phyloP scores from a whole-genome alignment of 1,140 invertebrate genomes.

The Matsumurasca onukii region DNA sequence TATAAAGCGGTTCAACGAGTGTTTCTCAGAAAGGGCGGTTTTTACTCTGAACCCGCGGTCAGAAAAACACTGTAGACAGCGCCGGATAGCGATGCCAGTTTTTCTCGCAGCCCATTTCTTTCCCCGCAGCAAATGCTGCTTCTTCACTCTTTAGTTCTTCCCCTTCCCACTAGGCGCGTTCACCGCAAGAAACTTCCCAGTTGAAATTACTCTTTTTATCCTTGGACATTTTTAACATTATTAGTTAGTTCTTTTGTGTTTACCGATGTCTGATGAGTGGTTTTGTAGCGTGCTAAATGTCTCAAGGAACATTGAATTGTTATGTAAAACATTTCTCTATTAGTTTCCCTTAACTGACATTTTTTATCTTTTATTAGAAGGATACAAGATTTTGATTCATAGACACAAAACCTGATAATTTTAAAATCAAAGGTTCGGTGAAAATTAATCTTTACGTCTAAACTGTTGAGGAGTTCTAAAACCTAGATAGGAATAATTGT shows the following conservation, averaged over 20 bases:
- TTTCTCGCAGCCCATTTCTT: slow-evolving; percentile 33
- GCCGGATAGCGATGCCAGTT: slow-evolving; percentile 18
- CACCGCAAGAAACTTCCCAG: not conserved
- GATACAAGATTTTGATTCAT: too few species aligned
- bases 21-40: slow-evolving; percentile 31
- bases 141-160: slow-evolving; percentile 24
- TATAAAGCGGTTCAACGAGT: slow-evolving; percentile 18
- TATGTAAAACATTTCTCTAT: too few species aligned
- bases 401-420: too few species aligned
- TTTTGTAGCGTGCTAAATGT: too few species aligned
- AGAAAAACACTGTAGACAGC: slow-evolving; percentile 24
- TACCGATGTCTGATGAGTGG: not conserved
- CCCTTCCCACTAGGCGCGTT: not conserved
- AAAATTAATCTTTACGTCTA: too few species aligned
- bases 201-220: not conserved
- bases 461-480: too few species aligned
- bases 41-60: not conserved
- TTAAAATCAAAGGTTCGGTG: too few species aligned
- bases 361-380: too few species aligned
- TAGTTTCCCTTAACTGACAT: too few species aligned
- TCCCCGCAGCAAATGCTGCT: slow-evolving; percentile 27
- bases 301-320: too few species aligned
- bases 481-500: too few species aligned
- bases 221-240: not conserved
- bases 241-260: not conserved